These are phyloP conservation scores for Mactra quadrangularis DNA, from an alignment of 1,140 invertebrate genomes.

Conservation along the genomic window DNA sequence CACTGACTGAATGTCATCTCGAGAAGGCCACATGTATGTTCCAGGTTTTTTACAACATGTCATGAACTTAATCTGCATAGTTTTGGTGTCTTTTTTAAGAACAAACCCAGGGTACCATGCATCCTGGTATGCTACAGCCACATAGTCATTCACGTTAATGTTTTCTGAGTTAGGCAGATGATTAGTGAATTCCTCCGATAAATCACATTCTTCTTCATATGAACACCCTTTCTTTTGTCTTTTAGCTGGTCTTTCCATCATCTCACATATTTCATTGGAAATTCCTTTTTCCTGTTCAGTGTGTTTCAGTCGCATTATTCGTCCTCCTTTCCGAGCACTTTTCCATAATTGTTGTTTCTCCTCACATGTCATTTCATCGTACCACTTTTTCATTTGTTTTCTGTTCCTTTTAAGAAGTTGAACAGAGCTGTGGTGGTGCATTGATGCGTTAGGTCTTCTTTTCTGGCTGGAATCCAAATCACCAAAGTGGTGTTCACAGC, in stretches of 20 bases:
- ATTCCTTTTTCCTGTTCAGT: background rate
- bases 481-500: constrained; percentile 57
- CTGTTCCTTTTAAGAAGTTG: too few relatives aligned
- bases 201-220: background rate
- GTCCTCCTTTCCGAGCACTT: constrained; percentile 15
- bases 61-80: constrained; percentile 3
- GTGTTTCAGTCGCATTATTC: constrained; percentile 1
- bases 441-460: constrained; percentile 42
- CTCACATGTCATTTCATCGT: background rate
- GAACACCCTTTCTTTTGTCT: too few relatives aligned
- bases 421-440: constrained; percentile 54
- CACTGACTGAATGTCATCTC: constrained; percentile 15
- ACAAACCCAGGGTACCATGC: constrained; percentile 26
- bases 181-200: too few relatives aligned
- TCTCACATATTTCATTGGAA: background rate
- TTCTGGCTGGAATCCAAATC: constrained; percentile 56
- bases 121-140: constrained; percentile 39
- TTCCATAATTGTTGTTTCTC: background rate
- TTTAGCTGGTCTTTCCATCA: too few relatives aligned
- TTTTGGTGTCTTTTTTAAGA: too few relatives aligned
- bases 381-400: constrained; percentile 24
- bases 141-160: constrained; percentile 39
- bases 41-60: constrained; percentile 5
- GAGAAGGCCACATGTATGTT: constrained; percentile 21
- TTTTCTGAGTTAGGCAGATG: too few relatives aligned